Evolutionary conservation across 2,888 invertebrate species (phyloP).

Genomic region (Dusona sp.): DNA sequence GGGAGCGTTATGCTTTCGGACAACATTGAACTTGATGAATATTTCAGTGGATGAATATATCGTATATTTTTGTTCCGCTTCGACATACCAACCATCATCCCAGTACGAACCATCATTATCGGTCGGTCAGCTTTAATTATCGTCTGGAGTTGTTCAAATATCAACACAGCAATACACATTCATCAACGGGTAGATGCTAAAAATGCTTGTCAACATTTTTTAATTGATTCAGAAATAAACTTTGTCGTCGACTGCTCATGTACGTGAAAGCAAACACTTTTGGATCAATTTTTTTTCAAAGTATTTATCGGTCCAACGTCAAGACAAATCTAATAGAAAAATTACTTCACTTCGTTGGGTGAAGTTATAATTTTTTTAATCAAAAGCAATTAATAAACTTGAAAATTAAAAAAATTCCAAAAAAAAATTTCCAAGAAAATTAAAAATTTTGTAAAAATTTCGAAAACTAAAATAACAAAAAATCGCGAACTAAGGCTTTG

Average conservation of each 20-base stretch:
- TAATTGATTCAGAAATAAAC: neutral
- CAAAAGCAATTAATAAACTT: no score
- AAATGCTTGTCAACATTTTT: neutral
- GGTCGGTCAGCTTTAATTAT: neutral
- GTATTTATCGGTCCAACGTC: neutral
- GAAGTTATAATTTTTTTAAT: no score
- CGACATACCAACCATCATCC: neutral
- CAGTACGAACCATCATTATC: neutral
- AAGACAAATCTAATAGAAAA: no score
- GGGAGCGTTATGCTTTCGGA: neutral
- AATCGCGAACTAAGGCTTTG: neutral
- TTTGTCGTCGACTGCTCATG: neutral
- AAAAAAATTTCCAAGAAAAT: no score
- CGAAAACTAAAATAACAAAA: neutral
- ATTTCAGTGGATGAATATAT: neutral
- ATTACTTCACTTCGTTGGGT: no score
- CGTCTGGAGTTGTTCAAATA: neutral
- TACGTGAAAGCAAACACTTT: neutral
- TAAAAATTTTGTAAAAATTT: neutral
- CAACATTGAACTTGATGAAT: neutral
- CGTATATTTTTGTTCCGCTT: neutral
- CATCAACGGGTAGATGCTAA: neutral
- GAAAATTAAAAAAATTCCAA: no score
- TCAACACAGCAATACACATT: neutral
- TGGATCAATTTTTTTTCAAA: neutral